Conservation (phyloP, 2,888 invertebrate species). For the Eupithecia inturbata region DNA sequence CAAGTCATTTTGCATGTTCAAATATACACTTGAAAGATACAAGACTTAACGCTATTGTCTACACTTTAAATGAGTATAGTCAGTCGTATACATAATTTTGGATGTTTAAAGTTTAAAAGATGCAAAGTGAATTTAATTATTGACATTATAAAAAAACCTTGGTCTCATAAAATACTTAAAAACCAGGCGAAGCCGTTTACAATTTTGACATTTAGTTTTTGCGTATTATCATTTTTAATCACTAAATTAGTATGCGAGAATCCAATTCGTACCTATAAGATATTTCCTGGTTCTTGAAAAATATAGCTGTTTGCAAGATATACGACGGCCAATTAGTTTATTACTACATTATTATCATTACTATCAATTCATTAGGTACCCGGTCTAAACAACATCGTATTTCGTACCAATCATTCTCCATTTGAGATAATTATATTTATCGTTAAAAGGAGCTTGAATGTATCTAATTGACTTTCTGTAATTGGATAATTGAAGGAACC, state of each 20-base stretch:
- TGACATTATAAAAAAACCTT: not conserved
- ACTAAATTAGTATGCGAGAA: slow-evolving; percentile 31
- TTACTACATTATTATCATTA: slow-evolving; percentile 25
- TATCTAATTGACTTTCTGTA: not conserved
- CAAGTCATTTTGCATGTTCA: slow-evolving; percentile 22
- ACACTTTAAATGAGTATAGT: not conserved
- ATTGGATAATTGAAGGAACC: not conserved
- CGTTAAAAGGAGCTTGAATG: not conserved
- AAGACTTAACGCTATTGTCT: not conserved
- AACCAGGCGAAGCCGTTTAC: not conserved
- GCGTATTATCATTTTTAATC: slow-evolving; percentile 9
- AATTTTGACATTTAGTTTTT: slow-evolving; percentile 27
- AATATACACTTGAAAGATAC: slow-evolving; percentile 9
- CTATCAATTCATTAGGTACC: slow-evolving; percentile 13
- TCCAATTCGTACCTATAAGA: slow-evolving; percentile 29
- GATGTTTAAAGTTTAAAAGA: not conserved
- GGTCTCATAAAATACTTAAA: slow-evolving; percentile 10
- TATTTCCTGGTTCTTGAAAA: slow-evolving; percentile 39
- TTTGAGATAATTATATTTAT: not conserved
- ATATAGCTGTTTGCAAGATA: slow-evolving; percentile 38
- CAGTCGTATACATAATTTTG: slow-evolving; percentile 6
- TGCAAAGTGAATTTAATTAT: not conserved
- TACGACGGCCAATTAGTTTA: slow-evolving; percentile 39
- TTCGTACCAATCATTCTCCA: slow-evolving; percentile 3
- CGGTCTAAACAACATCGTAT: slow-evolving; percentile 4